These are phyloP conservation scores for Leptobrachium leishanense DNA, from an alignment of 2,113 vertebrate genomes.

Conservation along the genomic window DNA sequence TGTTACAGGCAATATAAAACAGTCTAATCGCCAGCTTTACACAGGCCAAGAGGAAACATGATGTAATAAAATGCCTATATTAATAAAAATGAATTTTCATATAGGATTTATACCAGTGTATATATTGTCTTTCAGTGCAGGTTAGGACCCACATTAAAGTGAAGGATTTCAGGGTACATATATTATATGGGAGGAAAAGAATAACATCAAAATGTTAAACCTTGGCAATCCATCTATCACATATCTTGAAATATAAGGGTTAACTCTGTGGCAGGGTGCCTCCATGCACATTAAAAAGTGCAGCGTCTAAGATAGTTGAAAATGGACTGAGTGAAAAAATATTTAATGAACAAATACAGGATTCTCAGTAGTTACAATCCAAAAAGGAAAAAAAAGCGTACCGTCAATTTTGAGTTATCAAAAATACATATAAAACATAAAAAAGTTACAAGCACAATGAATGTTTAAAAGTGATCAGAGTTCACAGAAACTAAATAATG, in stretches of 20 bases:
- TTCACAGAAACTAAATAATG: slow-evolving; percentile 65
- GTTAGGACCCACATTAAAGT: not conserved
- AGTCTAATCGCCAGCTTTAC: slow-evolving; percentile 51
- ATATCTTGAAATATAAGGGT: no score
- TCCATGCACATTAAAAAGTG: not conserved
- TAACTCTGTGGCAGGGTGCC: no score
- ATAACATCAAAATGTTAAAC: slow-evolving; percentile 27
- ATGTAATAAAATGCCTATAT: slow-evolving; percentile 4
- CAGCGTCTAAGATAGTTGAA: slow-evolving; percentile 54
- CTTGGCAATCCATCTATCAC: slow-evolving; percentile 49
- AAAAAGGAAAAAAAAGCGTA: not conserved
- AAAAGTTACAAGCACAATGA: slow-evolving; percentile 15
- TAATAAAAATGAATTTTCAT: slow-evolving; percentile 58
- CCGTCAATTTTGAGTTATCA: slow-evolving; percentile 17
- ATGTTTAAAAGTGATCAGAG: slow-evolving; percentile 56
- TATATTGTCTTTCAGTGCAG: not conserved
- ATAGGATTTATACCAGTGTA: slow-evolving; percentile 49
- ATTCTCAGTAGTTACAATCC: slow-evolving; percentile 31
- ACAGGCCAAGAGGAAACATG: slow-evolving; percentile 1
- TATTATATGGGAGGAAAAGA: slow-evolving; percentile 47
- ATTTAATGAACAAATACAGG: slow-evolving; percentile 51
- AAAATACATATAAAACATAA: slow-evolving; percentile 22
- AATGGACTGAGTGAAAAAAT: slow-evolving; percentile 67
- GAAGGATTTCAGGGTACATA: slow-evolving; percentile 58
- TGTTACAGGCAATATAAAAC: slow-evolving; percentile 56